phyloP scores from a whole-genome alignment of 2,888 invertebrate genomes.

The Noctua comes region DNA sequence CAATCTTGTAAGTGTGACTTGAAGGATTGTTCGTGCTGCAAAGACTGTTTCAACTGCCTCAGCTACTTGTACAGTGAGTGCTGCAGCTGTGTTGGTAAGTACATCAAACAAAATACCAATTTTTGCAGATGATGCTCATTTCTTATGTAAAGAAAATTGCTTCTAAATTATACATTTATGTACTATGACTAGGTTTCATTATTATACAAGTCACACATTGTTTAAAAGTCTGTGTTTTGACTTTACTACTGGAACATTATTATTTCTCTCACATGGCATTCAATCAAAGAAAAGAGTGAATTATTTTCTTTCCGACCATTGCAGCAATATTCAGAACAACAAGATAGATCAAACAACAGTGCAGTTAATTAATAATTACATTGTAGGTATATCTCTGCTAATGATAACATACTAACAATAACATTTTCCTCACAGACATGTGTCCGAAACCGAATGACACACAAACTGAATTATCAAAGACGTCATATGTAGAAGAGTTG shows the following conservation, averaged over 20 bases:
- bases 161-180: background rate
- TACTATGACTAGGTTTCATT: background rate
- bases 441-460: constrained; percentile 96
- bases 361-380: constrained; percentile 28
- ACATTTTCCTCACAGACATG: constrained; percentile 91
- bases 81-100: constrained; percentile 99
- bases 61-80: constrained; percentile 97
- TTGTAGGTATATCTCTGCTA: constrained; percentile 28
- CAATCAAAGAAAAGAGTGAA: too few relatives aligned
- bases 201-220: too few relatives aligned
- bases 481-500: constrained; percentile 96
- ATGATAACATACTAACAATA: constrained; percentile 17
- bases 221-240: background rate
- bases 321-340: background rate
- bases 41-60: constrained; percentile 97
- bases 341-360: constrained; percentile 7
- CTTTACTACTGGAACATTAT: background rate
- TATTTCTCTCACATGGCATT: background rate
- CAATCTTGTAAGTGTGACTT: constrained; percentile 99
- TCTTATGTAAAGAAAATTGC: background rate
- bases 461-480: constrained; percentile 93
- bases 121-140: background rate
- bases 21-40: constrained; percentile 98
- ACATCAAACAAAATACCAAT: background rate
- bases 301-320: background rate